Evolutionary conservation across 2,888 invertebrate species (phyloP), one percentile per base, ranked within the genome.

Genomic region (Trichopria drosophilae): DNA sequence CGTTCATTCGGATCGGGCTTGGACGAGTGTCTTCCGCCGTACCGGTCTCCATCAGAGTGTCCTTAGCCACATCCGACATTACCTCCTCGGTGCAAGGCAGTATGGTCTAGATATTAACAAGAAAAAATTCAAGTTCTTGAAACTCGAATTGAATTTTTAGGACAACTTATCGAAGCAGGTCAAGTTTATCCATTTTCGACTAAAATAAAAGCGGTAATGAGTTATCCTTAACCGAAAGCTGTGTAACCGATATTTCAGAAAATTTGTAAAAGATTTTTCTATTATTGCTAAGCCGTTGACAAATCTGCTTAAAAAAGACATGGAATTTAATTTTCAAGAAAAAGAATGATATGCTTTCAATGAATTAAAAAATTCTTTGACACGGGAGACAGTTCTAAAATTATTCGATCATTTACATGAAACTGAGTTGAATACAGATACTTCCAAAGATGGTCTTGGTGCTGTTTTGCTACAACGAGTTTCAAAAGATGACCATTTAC

Each of bases 271-370:
- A 9, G 6, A 34, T 28, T 34, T 40, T 22, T 12, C 23, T 12
- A 6, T 51, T n/a, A 62, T 60, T 19, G 59, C 61, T 7, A 60
- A 58, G 53, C 65, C 62, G n/a, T 36, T 66, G 23, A 66, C 57
- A 15, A 57, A 61, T 28, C 34, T 66, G 6, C 50, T 59, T 6
- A 57, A 51, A 28, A 59, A 55, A 15, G 58, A 56, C n/a, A 35
- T 36, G 3, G 28, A 44, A 24, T 66, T 61, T 37, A 6, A 6
- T 15, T 51, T 55, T 29, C n/a, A 16, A 18, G 19, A 26, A 9
- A 35, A 45, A 20, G 47, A 49, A 28, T 37, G 35, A 16, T 41
- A 29, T 7, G 26, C 53, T 15, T 47, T 52, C 19, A n/a, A n/a
- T n/a, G n/a, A n/a, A n/a, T n/a, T n/a, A n/a, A n/a, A n/a, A n/a